phyloP scores from a whole-genome alignment of 2,888 invertebrate genomes.

The Eubasilissa splendida region DNA sequence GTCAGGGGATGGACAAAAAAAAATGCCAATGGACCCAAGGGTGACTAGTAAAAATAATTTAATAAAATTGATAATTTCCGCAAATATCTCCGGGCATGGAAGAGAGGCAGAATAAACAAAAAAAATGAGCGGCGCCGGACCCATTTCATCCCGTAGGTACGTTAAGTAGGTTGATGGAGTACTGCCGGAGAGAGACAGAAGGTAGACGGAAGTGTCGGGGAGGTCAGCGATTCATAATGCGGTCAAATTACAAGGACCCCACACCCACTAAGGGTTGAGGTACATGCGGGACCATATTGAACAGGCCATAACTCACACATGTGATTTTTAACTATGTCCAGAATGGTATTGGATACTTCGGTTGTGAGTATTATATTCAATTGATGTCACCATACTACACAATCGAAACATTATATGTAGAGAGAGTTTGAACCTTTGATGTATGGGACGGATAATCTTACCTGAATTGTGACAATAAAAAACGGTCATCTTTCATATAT shows the following conservation, averaged over 20 bases:
- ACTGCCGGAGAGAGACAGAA: conserved; percentile 1
- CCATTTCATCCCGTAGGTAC: conserved; percentile 15
- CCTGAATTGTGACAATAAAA: too few relatives aligned
- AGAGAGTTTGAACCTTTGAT: too few relatives aligned
- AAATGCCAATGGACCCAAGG: neutral
- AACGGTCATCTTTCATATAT: too few relatives aligned
- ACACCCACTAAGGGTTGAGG: conserved; percentile 4
- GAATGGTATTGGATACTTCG: too few relatives aligned
- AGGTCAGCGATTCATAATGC: conserved; percentile 25
- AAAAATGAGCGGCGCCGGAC: neutral
- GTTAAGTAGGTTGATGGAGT: neutral
- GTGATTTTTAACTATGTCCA: too few relatives aligned
- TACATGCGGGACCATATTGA: neutral
- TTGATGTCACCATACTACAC: too few relatives aligned
- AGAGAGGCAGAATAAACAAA: neutral
- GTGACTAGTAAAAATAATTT: neutral
- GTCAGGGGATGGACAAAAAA: too few relatives aligned
- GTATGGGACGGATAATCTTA: too few relatives aligned
- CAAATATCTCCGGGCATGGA: neutral
- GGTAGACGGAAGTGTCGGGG: conserved; percentile 8
- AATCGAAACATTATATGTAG: too few relatives aligned
- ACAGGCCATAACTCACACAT: too few relatives aligned
- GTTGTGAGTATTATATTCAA: too few relatives aligned
- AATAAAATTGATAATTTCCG: neutral
- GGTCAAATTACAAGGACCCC: conserved; percentile 32